These are phyloP conservation scores for Muscicapa striata DNA, from an alignment of 2,797 vertebrate species.

Conservation along the genomic window DNA sequence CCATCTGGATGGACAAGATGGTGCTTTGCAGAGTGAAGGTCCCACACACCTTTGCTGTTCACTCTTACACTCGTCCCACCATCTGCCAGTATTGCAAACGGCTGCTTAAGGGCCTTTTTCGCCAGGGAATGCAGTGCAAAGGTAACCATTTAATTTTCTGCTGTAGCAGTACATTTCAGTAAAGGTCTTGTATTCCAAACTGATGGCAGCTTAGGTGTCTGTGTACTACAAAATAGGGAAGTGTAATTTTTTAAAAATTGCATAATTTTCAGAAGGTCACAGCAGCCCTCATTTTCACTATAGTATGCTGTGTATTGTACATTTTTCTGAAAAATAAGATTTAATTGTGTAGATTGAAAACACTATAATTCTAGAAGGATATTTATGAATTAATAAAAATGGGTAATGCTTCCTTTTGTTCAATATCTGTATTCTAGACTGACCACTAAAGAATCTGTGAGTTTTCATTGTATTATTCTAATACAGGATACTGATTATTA, in stretches of 20 bases:
- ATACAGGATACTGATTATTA: neutral
- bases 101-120: constrained; percentile 94
- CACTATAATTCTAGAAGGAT: neutral
- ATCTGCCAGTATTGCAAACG: constrained; percentile 98
- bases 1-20: constrained; percentile 99
- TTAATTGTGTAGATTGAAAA: neutral
- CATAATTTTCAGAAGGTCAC: neutral
- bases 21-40: constrained; percentile 96
- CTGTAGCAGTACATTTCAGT: neutral
- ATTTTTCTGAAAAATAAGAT: neutral
- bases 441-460: neutral
- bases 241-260: neutral
- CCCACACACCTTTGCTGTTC: constrained; percentile 95
- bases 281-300: neutral
- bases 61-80: constrained; percentile 94
- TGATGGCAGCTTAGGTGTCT: neutral
- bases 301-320: neutral
- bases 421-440: neutral
- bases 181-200: neutral
- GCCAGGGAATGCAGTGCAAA: constrained; percentile 99
- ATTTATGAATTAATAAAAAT: neutral
- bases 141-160: constrained; percentile 72
- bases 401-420: neutral
- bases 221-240: neutral
- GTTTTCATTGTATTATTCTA: neutral